Base-by-base conservation (phyloP, 2,888 invertebrate genomes). In the Sinodicranocentrus sp. region DNA sequence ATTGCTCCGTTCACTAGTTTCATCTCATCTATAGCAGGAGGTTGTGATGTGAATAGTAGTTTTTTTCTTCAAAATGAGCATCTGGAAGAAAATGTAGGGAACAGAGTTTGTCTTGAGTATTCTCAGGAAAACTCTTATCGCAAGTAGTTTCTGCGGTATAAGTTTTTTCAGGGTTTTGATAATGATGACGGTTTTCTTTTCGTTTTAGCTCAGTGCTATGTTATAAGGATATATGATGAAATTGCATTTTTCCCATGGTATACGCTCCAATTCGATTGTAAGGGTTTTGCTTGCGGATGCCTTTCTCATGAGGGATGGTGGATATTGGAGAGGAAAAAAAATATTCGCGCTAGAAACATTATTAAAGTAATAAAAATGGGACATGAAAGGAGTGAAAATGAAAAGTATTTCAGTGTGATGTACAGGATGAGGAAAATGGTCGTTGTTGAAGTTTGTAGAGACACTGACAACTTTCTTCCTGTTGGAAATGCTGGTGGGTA, bases 281-380 rank as follows among this genome's bases (percentile, higher is more conserved):
- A 57, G 21, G 25, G 25, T 19, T 25, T 57, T 23, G 48, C 13
- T 48, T 2, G 2, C 15, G 48, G 48, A 48, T 25, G 25, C 10
- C 25, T 25, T 23, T 23, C 17, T 57, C 57, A 25, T 21, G 2
- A 3, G 10, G 23, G 21, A 57, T 23, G 21, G 25, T 57, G 13
- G 21, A 25, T 13, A 13, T 57, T 13, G 21, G 19, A 23, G 54
- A 21, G 54, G 54, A 19, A 5, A 19, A 21, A 54, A n/a, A n/a
- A n/a, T n/a, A n/a, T 21, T 21, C 19, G 23, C 54, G 13, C 23
- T 15, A 25, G 57, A 57, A 57, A 57, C 57, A 57, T 57, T 57
- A 57, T 57, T 57, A 57, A 57, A 57, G 57, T 57, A 23, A 57
- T 57, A 57, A 57, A 57, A 57, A 23, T 2, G 25, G 57, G 19